These are phyloP conservation scores for Actinopyga echinites DNA, from an alignment of 53 echinoderm and acorn worm genomes.

Conservation along the genomic window DNA sequence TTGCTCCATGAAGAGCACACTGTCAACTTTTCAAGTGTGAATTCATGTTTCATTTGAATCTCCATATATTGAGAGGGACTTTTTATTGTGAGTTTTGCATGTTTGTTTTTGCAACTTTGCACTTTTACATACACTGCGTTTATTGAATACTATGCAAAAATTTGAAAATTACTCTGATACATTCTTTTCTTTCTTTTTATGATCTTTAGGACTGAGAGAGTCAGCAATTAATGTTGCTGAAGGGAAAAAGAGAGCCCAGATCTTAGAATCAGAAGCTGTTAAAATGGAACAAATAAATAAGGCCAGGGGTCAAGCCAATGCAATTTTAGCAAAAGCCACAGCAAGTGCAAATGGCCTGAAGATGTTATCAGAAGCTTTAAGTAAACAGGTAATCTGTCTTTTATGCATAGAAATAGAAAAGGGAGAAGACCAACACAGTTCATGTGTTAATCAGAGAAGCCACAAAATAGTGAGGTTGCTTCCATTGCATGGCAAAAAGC, in stretches of 20 bases:
- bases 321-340: slow-evolving; percentile 87
- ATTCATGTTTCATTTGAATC: no score
- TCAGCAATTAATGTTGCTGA: slow-evolving; percentile 97
- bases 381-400: slow-evolving; percentile 59
- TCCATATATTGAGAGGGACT: no score
- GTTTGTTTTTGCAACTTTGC: no score
- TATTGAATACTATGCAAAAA: no score
- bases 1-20: no score
- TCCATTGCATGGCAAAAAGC: no score
- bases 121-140: no score
- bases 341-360: slow-evolving; percentile 78
- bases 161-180: no score
- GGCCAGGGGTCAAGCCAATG: slow-evolving; percentile 86
- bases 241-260: slow-evolving; percentile 91
- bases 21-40: no score
- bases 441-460: neutral
- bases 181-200: neutral
- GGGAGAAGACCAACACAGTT: neutral
- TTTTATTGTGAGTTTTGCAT: no score
- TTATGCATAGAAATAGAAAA: no score
- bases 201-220: slow-evolving; percentile 77
- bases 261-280: slow-evolving; percentile 87
- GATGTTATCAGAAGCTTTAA: slow-evolving; percentile 73
- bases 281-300: slow-evolving; percentile 82
- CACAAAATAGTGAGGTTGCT: neutral